Conservation (phyloP, 2,888 invertebrate species). For the Sarcophaga caerulescens region DNA sequence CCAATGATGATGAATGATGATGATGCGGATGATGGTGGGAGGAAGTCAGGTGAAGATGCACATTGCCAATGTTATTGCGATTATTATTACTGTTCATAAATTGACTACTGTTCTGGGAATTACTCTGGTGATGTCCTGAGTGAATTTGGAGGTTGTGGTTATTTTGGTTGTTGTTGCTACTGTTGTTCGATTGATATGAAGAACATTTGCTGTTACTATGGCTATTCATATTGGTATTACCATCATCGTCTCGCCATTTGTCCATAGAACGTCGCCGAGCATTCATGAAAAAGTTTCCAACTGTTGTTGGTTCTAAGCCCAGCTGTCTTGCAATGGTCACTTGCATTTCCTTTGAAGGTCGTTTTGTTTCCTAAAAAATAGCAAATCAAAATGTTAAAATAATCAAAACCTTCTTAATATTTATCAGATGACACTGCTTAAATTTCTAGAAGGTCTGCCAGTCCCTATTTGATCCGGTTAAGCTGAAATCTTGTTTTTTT, state of each 20-base stretch:
- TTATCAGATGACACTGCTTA: not conserved
- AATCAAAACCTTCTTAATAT: not conserved
- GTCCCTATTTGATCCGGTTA: too few relatives aligned
- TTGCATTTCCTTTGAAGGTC: constrained; percentile 99
- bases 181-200: constrained; percentile 46
- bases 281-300: constrained; percentile 99
- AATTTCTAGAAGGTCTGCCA: too few relatives aligned
- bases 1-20: constrained; percentile 72
- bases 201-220: constrained; percentile 19
- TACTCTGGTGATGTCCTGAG: constrained; percentile 30
- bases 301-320: constrained; percentile 97
- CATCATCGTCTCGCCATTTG: constrained; percentile 97
- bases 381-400: constrained; percentile 1
- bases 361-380: constrained; percentile 92
- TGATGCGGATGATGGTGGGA: constrained; percentile 62
- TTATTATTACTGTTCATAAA: constrained; percentile 57
- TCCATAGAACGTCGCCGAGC: constrained; percentile 98
- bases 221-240: constrained; percentile 46
- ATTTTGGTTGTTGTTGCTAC: constrained; percentile 35
- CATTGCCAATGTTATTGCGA: constrained; percentile 48
- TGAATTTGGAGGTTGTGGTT: constrained; percentile 40
- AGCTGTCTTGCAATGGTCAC: constrained; percentile 98
- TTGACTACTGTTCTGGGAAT: constrained; percentile 50
- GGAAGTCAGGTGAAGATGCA: constrained; percentile 49
- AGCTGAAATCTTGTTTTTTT: too few relatives aligned